These are phyloP conservation scores for Troides oblongomaculatus DNA, from an alignment of 2,888 invertebrate species.

Conservation along the genomic window DNA sequence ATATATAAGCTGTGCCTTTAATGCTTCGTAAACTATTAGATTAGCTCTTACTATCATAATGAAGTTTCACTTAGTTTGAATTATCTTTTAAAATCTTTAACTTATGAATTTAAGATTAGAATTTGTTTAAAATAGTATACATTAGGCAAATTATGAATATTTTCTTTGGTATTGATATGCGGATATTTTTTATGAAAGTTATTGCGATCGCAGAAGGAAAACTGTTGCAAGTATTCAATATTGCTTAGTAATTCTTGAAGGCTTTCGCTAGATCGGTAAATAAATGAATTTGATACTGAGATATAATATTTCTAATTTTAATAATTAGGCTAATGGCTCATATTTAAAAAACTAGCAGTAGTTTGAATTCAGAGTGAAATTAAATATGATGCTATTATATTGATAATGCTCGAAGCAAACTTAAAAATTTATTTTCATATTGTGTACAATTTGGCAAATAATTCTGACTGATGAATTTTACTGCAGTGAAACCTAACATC, in stretches of 20 bases:
- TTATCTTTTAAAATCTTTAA: background rate
- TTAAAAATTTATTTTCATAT: background rate
- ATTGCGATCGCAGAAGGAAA: too few species aligned
- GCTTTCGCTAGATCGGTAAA: background rate
- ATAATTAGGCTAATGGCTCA: background rate
- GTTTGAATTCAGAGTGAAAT: background rate
- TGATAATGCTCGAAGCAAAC: too few species aligned
- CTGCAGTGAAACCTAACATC: constrained; percentile 34
- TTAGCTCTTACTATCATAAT: constrained; percentile 1
- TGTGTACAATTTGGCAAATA: constrained; percentile 7
- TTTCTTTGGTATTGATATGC: too few species aligned
- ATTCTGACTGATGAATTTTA: constrained; percentile 32
- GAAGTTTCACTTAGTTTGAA: constrained; percentile 5
- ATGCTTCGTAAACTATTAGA: constrained; percentile 1
- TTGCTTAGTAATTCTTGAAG: too few species aligned
- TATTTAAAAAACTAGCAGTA: background rate
- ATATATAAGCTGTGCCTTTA: too few species aligned
- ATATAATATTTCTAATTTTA: background rate
- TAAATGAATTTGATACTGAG: background rate
- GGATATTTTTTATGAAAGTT: too few species aligned
- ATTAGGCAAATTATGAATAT: too few species aligned
- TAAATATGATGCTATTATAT: too few species aligned
- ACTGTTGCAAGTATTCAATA: too few species aligned
- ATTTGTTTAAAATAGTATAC: too few species aligned
- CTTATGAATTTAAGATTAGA: too few species aligned